Evolutionary conservation across 2,113 vertebrate species (phyloP).

Genomic region (Scortum barcoo): DNA sequence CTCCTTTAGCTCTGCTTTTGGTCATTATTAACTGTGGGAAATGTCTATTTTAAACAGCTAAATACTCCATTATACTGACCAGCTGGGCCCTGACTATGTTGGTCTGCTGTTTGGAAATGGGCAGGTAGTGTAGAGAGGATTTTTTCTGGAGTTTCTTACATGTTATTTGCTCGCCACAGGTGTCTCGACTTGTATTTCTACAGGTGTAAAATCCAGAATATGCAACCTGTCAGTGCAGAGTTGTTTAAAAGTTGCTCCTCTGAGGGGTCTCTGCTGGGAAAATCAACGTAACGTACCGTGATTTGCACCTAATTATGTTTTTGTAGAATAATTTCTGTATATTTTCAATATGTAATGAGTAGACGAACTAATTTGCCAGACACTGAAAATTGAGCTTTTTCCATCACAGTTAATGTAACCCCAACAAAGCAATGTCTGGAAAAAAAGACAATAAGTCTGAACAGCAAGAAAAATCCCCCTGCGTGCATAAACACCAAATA

Average conservation of each 20-base stretch:
- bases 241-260: background rate
- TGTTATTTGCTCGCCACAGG: too few species aligned
- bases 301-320: background rate
- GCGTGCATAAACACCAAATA: slow-evolving; percentile 2
- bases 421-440: background rate
- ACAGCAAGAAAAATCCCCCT: slow-evolving; percentile 3
- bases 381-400: background rate
- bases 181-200: background rate
- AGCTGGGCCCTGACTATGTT: background rate
- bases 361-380: background rate
- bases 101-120: background rate
- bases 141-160: too few species aligned
- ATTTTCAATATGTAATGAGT: background rate
- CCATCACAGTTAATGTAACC: background rate
- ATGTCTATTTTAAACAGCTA: background rate
- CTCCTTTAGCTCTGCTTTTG: background rate
- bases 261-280: background rate
- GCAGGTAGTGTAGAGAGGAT: background rate
- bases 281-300: background rate
- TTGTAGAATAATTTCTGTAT: background rate
- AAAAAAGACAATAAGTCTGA: background rate
- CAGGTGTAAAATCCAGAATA: background rate
- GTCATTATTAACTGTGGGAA: background rate
- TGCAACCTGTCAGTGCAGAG: background rate
- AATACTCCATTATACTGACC: background rate